A percentile compares a stretch with the other conserved stretches of the same genome.
These are phyloP conservation scores for Cirrhinus mrigala DNA, from an alignment of 2,797 vertebrate genomes.

Conservation along the genomic window DNA sequence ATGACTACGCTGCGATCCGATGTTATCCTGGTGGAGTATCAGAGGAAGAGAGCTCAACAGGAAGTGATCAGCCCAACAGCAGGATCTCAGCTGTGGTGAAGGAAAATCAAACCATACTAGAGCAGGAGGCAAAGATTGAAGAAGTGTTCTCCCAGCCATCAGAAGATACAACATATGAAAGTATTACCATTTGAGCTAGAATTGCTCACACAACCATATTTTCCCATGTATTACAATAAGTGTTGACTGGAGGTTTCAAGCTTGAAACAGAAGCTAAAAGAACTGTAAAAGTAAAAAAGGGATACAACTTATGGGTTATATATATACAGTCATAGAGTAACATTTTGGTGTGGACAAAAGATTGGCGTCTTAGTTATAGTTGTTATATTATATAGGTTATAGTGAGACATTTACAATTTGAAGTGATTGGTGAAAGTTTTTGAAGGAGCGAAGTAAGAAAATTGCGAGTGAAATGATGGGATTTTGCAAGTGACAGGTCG, in stretches of 20 bases:
- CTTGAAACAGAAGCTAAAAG: background rate
- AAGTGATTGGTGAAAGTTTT: too few relatives aligned
- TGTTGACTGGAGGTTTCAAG: background rate
- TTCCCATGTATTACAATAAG: background rate
- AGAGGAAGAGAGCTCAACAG: background rate
- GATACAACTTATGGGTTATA: too few relatives aligned
- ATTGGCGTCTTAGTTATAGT: too few relatives aligned
- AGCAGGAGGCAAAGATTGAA: background rate
- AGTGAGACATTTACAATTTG: too few relatives aligned
- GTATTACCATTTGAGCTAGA: background rate
- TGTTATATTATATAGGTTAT: too few relatives aligned
- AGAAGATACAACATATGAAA: background rate
- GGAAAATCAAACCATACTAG: background rate
- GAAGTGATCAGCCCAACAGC: background rate
- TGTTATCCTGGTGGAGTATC: background rate
- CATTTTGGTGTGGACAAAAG: too few relatives aligned
- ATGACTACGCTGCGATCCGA: conserved; percentile 8
- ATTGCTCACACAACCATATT: background rate
- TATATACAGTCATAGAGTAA: too few relatives aligned
- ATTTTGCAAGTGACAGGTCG: too few relatives aligned
- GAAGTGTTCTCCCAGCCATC: background rate
- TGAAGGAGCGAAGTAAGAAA: too few relatives aligned
- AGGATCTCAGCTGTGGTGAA: background rate
- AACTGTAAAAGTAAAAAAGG: background rate
- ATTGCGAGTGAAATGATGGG: too few relatives aligned